Base-by-base conservation (phyloP, 2,888 invertebrate genomes). In the Abrostola tripartita region DNA sequence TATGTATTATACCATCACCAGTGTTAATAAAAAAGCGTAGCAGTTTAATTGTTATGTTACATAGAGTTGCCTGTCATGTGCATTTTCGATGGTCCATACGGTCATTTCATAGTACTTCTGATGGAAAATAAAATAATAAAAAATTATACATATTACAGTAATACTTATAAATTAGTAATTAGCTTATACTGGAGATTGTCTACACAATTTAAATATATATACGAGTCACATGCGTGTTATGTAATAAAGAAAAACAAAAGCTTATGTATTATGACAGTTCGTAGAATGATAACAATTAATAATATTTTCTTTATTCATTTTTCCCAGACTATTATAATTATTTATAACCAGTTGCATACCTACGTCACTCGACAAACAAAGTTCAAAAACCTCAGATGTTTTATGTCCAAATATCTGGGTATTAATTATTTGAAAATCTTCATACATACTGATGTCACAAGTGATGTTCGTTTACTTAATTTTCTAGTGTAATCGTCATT, bases 11-110 rank as follows among this genome's bases (percentile, higher is more conserved):
- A 89, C 92, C 93, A 90, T 86, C 92, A 92, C 91, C 91, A 86
- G 71, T 85, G 88, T 92, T 92, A 92, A 89, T 88, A 85, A 76
- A 82, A 83, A 83, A 78, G 79, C 79, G 47, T 68, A 84, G 81
- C 82, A 74, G 81, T 81, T 78, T 71, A 71, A 71, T 78, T 42
- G 59, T 78, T 78, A 71, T 74, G 74, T 74, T 81, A 82, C 75
- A 83, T 68, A 80, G 59, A 78, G 65, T 62, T 61, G 54, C 59
- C 85, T 88, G 91, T 90, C 89, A 92, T 93, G 93, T 94, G 93
- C 89, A 93, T 84, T 91, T 92, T 92, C 85, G 92, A 90, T 84
- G 92, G 93, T 93, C 93, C 93, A 83, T 81, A 78, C 83, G 91
- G 89, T 91, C 91, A 81, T 78, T 75, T 47, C 44, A 47, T 9